Conservation (phyloP, 2,888 invertebrate species). For the Dyspetes luteomarginatus region DNA sequence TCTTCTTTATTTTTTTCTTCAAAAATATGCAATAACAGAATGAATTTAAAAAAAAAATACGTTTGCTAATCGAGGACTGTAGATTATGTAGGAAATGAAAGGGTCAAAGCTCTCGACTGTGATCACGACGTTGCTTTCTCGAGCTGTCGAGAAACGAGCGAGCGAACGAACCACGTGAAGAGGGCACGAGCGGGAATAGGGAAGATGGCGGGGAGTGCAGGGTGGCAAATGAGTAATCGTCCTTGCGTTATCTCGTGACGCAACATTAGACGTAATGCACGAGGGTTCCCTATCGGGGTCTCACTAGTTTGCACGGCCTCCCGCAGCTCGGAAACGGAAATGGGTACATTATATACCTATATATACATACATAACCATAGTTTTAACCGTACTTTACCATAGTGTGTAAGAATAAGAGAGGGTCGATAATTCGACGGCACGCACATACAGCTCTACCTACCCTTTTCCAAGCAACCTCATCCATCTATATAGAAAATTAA, state of each 20-base stretch:
- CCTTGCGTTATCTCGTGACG: slow-evolving; percentile 71
- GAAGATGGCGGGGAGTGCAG: slow-evolving; percentile 26
- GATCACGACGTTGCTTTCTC: background rate
- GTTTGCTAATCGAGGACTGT: background rate
- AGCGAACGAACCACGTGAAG: background rate
- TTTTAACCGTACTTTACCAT: background rate
- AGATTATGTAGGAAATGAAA: background rate
- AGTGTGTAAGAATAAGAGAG: slow-evolving; percentile 53
- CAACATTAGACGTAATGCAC: slow-evolving; percentile 69
- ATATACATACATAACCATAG: slow-evolving; percentile 10
- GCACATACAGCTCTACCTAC: slow-evolving; percentile 62
- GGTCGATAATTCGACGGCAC: slow-evolving; percentile 71
- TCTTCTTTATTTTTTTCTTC: too few relatives aligned
- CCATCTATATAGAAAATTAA: background rate
- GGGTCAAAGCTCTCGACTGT: background rate
- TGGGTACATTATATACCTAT: slow-evolving; percentile 52
- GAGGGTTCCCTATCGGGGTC: slow-evolving; percentile 62
- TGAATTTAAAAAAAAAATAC: background rate
- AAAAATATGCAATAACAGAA: too few relatives aligned
- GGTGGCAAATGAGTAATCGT: slow-evolving; percentile 71
- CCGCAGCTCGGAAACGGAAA: slow-evolving; percentile 64
- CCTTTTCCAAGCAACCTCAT: background rate
- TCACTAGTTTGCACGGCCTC: slow-evolving; percentile 46
- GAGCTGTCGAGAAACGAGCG: background rate
- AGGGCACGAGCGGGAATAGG: slow-evolving; percentile 8